A percentile compares a stretch with the other conserved stretches of the same genome.
Conservation (phyloP, 1,140 invertebrate genomes). For the Penaeus vannamei region DNA sequence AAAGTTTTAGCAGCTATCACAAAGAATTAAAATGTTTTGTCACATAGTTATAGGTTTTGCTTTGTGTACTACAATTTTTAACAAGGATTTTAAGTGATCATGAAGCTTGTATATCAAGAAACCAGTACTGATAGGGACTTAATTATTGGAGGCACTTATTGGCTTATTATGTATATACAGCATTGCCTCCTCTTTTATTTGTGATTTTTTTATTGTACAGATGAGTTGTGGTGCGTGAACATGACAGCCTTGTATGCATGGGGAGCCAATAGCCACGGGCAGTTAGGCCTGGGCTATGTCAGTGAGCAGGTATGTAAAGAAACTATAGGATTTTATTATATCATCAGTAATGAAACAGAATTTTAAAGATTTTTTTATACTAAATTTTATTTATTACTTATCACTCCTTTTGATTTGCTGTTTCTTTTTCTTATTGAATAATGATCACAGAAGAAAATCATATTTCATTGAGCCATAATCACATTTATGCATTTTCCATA, state of each 20-base stretch:
- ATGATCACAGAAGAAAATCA: not conserved
- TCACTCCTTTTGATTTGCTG: not conserved
- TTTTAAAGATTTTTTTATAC: not conserved
- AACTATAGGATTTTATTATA: not conserved
- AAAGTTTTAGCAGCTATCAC: too few relatives aligned
- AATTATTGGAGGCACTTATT: too few relatives aligned
- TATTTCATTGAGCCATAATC: not conserved
- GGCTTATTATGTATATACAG: too few relatives aligned
- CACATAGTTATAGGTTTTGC: too few relatives aligned
- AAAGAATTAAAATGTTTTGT: too few relatives aligned
- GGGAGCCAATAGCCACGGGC: slow-evolving; percentile 90
- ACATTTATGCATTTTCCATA: slow-evolving; percentile 12
- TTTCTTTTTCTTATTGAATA: not conserved
- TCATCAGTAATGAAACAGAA: not conserved
- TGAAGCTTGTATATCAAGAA: too few relatives aligned
- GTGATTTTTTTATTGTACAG: too few relatives aligned
- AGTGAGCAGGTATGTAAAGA: slow-evolving; percentile 77
- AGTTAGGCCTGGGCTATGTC: slow-evolving; percentile 80
- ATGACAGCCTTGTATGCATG: slow-evolving; percentile 68
- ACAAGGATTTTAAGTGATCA: too few relatives aligned
- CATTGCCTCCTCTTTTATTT: too few relatives aligned
- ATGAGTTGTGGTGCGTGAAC: slow-evolving; percentile 45
- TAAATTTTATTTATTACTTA: not conserved
- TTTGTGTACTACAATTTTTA: too few relatives aligned
- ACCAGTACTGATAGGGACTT: too few relatives aligned